Conservation (phyloP, 2,888 invertebrate species). For the Ctena decussata region DNA sequence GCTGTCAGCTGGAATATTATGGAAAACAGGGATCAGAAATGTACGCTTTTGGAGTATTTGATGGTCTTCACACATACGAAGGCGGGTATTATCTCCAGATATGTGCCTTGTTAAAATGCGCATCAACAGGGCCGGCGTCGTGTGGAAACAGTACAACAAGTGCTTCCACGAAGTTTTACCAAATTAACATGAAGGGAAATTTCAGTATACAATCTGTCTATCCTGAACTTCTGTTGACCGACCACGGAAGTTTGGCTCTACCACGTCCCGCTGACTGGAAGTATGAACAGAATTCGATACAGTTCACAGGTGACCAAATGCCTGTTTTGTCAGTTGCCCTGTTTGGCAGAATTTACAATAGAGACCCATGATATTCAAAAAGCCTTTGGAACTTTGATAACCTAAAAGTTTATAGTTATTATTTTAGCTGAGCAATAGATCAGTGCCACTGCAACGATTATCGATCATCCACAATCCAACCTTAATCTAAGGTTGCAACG, state of each 20-base stretch:
- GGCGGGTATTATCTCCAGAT: conserved; percentile 76
- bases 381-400: too few species aligned
- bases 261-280: conserved; percentile 37
- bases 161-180: conserved; percentile 60
- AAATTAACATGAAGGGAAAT: conserved; percentile 53
- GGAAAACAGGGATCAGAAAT: conserved; percentile 21
- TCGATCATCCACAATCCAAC: too few species aligned
- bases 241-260: conserved; percentile 41
- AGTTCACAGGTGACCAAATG: neutral
- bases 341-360: neutral
- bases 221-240: conserved; percentile 68
- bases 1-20: conserved; percentile 70
- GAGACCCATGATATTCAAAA: too few species aligned
- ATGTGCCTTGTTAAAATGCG: conserved; percentile 75
- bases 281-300: conserved; percentile 26
- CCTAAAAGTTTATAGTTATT: too few species aligned
- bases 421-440: too few species aligned
- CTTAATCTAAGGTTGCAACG: too few species aligned
- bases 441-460: too few species aligned
- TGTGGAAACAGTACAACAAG: conserved; percentile 64
- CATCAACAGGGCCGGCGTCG: conserved; percentile 31
- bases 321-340: neutral
- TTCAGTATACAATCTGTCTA: conserved; percentile 66
- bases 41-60: conserved; percentile 78
- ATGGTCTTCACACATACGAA: conserved; percentile 73